Base-by-base conservation (phyloP, 2,888 invertebrate genomes). In the Scaeva pyrastri region DNA sequence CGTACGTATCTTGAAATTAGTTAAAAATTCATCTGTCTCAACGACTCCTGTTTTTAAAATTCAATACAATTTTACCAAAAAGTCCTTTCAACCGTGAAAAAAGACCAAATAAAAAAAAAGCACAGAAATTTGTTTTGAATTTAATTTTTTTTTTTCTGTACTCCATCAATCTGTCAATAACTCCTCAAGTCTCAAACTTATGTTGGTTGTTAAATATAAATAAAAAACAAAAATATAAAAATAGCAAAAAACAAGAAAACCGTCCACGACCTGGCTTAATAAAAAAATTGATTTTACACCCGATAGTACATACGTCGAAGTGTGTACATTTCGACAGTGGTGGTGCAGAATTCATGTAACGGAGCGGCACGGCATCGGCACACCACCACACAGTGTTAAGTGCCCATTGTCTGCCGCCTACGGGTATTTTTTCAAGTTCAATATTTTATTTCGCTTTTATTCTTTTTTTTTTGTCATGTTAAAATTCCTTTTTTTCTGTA, bases 341-440 rank as follows among this genome's bases (percentile, higher is more conserved):
- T 50, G 39, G 23, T 52, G 68, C 72, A 21, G 45, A n/a, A n/a
- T 62, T 36, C 71, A 55, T 83, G 78, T 83, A 78, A 68, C 56
- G 62, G n/a, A n/a, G n/a, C n/a, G n/a, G n/a, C n/a, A n/a, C n/a
- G n/a, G n/a, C n/a, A n/a, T n/a, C n/a, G n/a, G 72, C 84, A 12
- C 75, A 60, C 43, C 75, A 68, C 71, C 52, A 70, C 70, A 14
- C 56, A 77, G 82, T 74, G 86, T 82, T 78, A 77, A 86, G 86
- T 82, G 66, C 58, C 77, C 82, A 86, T 77, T 86, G 86, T 86
- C 86, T 86, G 77, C 77, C 82, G 81, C 82, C 86, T 82, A 78
- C 74, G 82, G 82, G 43, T 70, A 71, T 71, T 77, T 68, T 83
- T 86, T 82, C 76, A 82, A 86, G 86, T 86, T 86, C 82, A 86